phyloP scores from a whole-genome alignment of 2,797 vertebrate genomes.

The Trematocara caparti region DNA sequence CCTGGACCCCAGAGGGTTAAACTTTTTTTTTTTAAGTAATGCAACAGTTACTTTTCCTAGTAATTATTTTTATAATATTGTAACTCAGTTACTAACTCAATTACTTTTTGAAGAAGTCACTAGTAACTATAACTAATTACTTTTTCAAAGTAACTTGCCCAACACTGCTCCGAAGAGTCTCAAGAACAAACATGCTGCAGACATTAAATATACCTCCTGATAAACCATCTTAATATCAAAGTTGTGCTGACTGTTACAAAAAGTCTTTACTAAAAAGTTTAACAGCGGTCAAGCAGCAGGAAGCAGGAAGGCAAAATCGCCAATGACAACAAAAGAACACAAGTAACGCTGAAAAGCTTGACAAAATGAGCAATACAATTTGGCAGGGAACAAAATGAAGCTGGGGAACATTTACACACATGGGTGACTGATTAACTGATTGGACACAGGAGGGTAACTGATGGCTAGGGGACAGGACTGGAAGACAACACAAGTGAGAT shows the following conservation, averaged over 20 bases:
- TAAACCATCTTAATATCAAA: background rate
- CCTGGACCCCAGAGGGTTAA: background rate
- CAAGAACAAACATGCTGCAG: too few species aligned
- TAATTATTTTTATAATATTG: background rate
- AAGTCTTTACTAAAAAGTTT: background rate
- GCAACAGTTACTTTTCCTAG: background rate
- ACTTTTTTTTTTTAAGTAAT: fast-evolving
- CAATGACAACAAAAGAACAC: background rate
- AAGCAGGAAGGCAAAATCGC: background rate
- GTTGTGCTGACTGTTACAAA: background rate
- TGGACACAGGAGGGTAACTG: background rate
- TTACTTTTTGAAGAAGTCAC: background rate
- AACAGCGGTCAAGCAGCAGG: background rate
- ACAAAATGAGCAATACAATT: background rate
- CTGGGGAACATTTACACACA: background rate
- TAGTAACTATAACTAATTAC: background rate
- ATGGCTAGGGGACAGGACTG: background rate
- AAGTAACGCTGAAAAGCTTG: background rate
- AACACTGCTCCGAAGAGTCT: too few species aligned
- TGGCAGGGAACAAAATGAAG: background rate
- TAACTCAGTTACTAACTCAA: background rate
- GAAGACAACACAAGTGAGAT: background rate
- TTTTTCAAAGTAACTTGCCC: background rate
- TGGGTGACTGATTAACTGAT: background rate
- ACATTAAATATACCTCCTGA: too few species aligned